These are phyloP conservation scores for Sabatieria punctata DNA, from an alignment of 2,888 invertebrate species.

Conservation along the genomic window DNA sequence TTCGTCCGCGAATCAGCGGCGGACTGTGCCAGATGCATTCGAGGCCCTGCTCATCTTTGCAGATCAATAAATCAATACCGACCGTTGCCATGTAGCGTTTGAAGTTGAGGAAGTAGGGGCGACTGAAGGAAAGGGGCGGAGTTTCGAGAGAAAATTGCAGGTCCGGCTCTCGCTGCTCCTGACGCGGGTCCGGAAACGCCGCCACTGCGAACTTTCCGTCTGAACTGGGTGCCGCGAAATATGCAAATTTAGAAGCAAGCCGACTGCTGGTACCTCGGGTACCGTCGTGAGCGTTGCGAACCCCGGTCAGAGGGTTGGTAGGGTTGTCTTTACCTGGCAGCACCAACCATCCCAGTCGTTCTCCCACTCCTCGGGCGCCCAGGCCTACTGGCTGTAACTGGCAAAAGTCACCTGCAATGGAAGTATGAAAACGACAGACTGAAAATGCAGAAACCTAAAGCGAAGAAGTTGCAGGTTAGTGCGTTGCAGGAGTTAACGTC, in stretches of 20 bases:
- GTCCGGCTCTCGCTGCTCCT: not conserved
- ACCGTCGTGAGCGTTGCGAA: not conserved
- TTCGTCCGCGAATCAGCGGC: not conserved
- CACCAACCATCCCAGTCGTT: not conserved
- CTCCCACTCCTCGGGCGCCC: not conserved
- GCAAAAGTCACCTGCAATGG: slow-evolving; percentile 1
- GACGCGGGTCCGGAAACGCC: slow-evolving; percentile 4
- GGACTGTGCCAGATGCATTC: not conserved
- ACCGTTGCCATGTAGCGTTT: slow-evolving; percentile 5
- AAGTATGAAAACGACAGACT: no score
- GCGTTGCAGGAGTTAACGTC: no score
- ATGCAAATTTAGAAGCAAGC: no score
- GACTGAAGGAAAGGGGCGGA: not conserved
- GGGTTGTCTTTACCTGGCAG: not conserved
- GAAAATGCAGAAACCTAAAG: no score
- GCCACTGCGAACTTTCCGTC: slow-evolving; percentile 4
- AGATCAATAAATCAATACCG: not conserved
- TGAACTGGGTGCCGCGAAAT: no score
- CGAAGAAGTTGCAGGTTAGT: no score
- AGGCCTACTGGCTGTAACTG: not conserved
- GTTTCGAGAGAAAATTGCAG: slow-evolving; percentile 1
- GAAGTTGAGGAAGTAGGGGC: not conserved
- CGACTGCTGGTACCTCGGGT: no score
- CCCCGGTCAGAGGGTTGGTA: not conserved
- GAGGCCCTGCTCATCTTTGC: not conserved